Evolutionary conservation across 2,113 vertebrate species (phyloP), one percentile per base, ranked within the genome.

Genomic region (Trematomus loennbergii): DNA sequence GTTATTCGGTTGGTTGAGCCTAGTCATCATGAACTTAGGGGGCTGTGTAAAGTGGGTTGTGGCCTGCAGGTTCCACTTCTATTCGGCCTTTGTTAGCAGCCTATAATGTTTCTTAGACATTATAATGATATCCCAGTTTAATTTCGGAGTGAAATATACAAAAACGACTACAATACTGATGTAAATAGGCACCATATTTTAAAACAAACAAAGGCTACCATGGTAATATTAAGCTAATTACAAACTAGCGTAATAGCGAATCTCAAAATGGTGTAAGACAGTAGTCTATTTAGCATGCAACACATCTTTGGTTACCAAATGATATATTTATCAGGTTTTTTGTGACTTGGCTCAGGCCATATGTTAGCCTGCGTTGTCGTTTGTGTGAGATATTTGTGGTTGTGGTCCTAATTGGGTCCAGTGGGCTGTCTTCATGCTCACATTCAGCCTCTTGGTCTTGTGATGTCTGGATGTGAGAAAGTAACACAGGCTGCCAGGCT

Each of bases 51-150:
- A 22, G 9, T 36, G 69, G 82, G 76, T 22, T 75, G 76, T 78
- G 92, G 92, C 92, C 90, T 93, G 86, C 87, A 93, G 79, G 68
- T 90, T 68, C 83, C 18, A 18, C 57, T 83, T 74, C n/a, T 46
- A 7, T 22, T 45, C n/a, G 9, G 9, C 48, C 33, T 12, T 3
- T 68, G 3, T 29, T 22, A 53, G 17, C 5, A 16, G n/a, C 8
- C 40, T 12, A 5, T 9, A 3, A 3, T 11, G 45, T 29, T 29
- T 73, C 12, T 50, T 70, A 10, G 33, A 61, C 2, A 20, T 58
- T 18, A 4, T 18, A 33, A 20, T 17, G 0, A 33, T 12, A 55
- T n/a, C 12, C 2, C 20, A 66, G 48, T 6, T 5, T 20, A 59
- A 54, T 55, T 12, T 64, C 0, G 0, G 1, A 2, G 10, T 36